Percentiles rank a stretch among this genome's conserved stretches.
phyloP scores from a whole-genome alignment of 2,797 vertebrate genomes.

The Salarias fasciatus region DNA sequence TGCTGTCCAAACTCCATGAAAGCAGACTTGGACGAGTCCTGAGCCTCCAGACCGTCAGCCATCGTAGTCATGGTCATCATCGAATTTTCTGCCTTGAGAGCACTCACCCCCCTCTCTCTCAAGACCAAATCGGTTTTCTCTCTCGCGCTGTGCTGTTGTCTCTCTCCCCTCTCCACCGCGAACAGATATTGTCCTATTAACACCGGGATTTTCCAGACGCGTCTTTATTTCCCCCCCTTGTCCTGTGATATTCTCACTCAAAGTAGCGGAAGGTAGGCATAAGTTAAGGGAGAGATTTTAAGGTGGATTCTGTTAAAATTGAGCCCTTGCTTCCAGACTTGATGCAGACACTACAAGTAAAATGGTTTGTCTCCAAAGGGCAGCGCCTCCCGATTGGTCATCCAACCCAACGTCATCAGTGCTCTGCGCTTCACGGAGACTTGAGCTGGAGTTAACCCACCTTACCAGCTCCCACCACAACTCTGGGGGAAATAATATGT shows the following conservation, averaged over 20 bases:
- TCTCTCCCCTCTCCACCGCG: conserved; percentile 82
- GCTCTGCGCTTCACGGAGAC: conserved; percentile 87
- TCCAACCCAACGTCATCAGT: conserved; percentile 92
- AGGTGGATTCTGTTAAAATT: conserved; percentile 97
- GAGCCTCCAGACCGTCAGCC: conserved; percentile 99
- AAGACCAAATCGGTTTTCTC: conserved; percentile 83
- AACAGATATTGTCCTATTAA: conserved; percentile 86
- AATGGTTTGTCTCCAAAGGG: conserved; percentile 99
- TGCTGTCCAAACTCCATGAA: conserved; percentile 99
- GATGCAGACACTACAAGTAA: conserved; percentile 95
- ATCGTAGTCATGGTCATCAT: conserved; percentile 99
- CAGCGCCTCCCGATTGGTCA: conserved; percentile 98
- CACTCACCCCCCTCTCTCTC: conserved; percentile 87
- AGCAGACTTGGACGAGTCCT: conserved; percentile 99
- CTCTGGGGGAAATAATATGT: conserved; percentile 79
- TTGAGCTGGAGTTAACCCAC: conserved; percentile 89
- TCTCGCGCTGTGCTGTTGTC: conserved; percentile 79
- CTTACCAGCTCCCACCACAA: conserved; percentile 84
- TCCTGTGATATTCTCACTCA: conserved; percentile 83
- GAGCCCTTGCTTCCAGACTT: conserved; percentile 93
- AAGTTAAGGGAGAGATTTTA: conserved; percentile 92
- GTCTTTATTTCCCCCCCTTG: conserved; percentile 74
- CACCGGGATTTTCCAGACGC: conserved; percentile 79
- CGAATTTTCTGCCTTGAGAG: conserved; percentile 95
- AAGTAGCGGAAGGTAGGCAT: conserved; percentile 83